Base-by-base conservation (phyloP, 2,888 invertebrate species). In the Torymus texanus region DNA sequence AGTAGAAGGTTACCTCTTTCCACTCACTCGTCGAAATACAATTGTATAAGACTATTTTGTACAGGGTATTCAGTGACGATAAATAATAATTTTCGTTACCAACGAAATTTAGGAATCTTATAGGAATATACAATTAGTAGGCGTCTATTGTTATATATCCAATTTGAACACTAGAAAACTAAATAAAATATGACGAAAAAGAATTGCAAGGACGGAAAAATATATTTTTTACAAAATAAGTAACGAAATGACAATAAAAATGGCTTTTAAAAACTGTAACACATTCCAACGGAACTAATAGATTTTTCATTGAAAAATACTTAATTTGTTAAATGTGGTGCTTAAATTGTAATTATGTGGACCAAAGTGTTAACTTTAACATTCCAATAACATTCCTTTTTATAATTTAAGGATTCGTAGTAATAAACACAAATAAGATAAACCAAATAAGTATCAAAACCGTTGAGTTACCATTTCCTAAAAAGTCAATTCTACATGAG, bases 31-130 rank as follows among this genome's bases (percentile, higher is more conserved):
- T 21, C 21, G 21, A 21, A 21, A 29, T 10, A 24, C 51, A 51
- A 29, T 29, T 29, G 10, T 29, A 51, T 29, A 51, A 68, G 12
- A 74, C 68, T 63, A 63, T 74, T 78, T 74, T 74, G 14, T 74
- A 79, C 63, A 58, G 53, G n/a, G 16, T 67, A 63, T 68, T 78
- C 61, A n/a, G 58, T 18, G 50, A 75, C 53, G 14, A n/a, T 59
- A 24, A 51, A 58, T 29, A 29, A 56, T 41, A 74, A 62, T 63
- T 61, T 61, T 75, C 51, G 21, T 71, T 59, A 50, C 14, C 21
- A 16, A 55, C 24, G 29, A 58, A 72, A 59, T 62, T 66, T 29
- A 41, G 2, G 16, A 70, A 71, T 65, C 29, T 71, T 71, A 71
- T 58, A 18, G 56, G 18, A 29, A 62, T 56, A 24, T 75, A 58